These are phyloP conservation scores for Halichoeres trimaculatus DNA, from an alignment of 2,113 vertebrate genomes.

Conservation along the genomic window DNA sequence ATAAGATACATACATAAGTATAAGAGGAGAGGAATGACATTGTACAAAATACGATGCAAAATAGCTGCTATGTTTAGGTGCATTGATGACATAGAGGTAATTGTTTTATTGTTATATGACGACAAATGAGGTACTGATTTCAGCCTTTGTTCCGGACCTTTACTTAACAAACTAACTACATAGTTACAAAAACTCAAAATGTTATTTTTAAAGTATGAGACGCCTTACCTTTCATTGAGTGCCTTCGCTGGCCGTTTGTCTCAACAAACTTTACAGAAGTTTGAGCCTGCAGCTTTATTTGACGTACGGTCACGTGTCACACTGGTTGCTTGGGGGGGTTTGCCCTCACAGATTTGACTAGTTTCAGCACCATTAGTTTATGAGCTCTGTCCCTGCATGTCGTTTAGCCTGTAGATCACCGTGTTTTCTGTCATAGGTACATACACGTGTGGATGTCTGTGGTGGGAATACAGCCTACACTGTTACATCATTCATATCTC, in stretches of 20 bases:
- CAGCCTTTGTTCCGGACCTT: too few species aligned
- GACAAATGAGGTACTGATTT: too few species aligned
- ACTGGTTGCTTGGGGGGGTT: background rate
- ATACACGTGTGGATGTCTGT: background rate
- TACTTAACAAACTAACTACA: background rate
- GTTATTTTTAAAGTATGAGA: rapidly evolving
- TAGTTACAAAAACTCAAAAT: rapidly evolving
- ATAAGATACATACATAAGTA: too few species aligned
- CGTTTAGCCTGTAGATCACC: background rate
- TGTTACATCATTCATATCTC: background rate
- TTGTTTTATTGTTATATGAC: too few species aligned
- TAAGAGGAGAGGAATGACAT: too few species aligned
- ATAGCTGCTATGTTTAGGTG: too few species aligned
- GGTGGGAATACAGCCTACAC: background rate
- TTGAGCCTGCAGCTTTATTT: slow-evolving; percentile 1
- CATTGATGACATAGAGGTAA: too few species aligned
- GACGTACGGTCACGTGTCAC: slow-evolving; percentile 55
- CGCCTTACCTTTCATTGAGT: slow-evolving; percentile 42
- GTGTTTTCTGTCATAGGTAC: background rate
- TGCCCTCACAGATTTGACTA: background rate
- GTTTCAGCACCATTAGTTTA: background rate
- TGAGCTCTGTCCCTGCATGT: background rate
- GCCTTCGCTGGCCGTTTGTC: background rate
- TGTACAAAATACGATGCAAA: too few species aligned
- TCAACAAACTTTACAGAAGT: background rate